phyloP scores from a whole-genome alignment of 35 echinoderm and acorn worm species.

The Apostichopus parvimensis region DNA sequence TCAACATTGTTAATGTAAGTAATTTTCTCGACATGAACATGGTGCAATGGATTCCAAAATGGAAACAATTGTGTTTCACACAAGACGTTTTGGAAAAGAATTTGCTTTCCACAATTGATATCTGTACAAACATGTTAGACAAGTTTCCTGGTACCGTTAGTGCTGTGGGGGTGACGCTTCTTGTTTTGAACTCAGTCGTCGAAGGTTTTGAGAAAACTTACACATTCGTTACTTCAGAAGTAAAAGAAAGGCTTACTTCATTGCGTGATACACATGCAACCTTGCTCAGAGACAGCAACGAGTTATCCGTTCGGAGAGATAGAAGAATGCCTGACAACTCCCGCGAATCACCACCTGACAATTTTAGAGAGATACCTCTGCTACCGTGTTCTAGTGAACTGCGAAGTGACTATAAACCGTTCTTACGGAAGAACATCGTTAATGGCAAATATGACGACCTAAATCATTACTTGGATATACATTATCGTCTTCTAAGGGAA shows the following conservation, averaged over 20 bases:
- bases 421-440: constrained; percentile 60
- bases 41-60: constrained; percentile 1
- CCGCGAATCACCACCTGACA: constrained; percentile 57
- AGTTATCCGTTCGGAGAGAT: background rate
- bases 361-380: constrained; percentile 53
- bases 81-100: background rate
- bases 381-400: constrained; percentile 46
- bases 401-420: constrained; percentile 12
- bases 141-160: constrained; percentile 32
- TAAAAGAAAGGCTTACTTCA: background rate
- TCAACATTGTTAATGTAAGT: background rate
- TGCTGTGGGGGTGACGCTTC: constrained; percentile 41
- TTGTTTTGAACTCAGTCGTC: constrained; percentile 41
- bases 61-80: background rate
- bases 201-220: background rate
- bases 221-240: background rate
- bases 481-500: constrained; percentile 78
- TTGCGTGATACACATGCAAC: background rate
- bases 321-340: background rate
- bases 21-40: background rate
- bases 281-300: constrained; percentile 16
- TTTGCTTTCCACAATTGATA: background rate
- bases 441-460: constrained; percentile 56
- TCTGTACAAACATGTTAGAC: constrained; percentile 31
- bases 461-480: constrained; percentile 61